Percentiles rank a stretch among this genome's conserved stretches.
phyloP scores from a whole-genome alignment of 2,797 vertebrate species.

The Vireo griseus region DNA sequence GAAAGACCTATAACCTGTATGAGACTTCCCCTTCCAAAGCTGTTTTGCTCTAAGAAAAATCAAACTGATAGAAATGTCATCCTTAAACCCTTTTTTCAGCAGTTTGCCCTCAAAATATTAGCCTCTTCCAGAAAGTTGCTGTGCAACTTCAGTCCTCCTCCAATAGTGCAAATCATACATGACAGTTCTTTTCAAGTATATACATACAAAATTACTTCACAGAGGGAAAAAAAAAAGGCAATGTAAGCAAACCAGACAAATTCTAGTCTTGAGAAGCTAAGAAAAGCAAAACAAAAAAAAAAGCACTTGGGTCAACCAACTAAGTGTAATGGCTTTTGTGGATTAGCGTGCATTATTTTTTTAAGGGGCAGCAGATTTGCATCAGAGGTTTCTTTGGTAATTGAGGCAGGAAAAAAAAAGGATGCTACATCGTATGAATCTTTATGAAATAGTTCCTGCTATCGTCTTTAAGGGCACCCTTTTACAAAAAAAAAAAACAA shows the following conservation, averaged over 20 bases:
- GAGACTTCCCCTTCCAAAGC: conserved; percentile 76
- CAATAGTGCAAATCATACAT: conserved; percentile 90
- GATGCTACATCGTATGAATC: conserved; percentile 69
- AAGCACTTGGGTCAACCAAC: conserved; percentile 70
- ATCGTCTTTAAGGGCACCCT: conserved; percentile 74
- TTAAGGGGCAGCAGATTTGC: conserved; percentile 73
- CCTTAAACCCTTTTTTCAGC: conserved; percentile 77
- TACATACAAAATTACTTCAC: conserved; percentile 76
- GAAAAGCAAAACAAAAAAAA: conserved; percentile 54
- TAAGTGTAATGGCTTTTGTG: conserved; percentile 70
- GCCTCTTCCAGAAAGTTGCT: conserved; percentile 69
- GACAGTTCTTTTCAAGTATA: conserved; percentile 81
- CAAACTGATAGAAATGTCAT: conserved; percentile 72
- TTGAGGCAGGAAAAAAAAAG: conserved; percentile 81
- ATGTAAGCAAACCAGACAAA: conserved; percentile 59
- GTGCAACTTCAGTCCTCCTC: conserved; percentile 72
- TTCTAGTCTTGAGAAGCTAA: conserved; percentile 71
- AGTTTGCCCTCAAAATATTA: conserved; percentile 78
- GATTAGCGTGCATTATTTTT: conserved; percentile 46
- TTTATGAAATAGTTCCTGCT: conserved; percentile 73
- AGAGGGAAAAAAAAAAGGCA: background rate
- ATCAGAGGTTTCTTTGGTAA: conserved; percentile 94
- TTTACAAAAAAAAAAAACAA: conserved; percentile 70
- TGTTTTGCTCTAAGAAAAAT: conserved; percentile 64
- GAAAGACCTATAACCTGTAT: conserved; percentile 77